Percentiles rank a stretch among this genome's conserved stretches.
These are phyloP conservation scores for Prinia subflava DNA, from an alignment of 2,113 vertebrate genomes.

Conservation along the genomic window DNA sequence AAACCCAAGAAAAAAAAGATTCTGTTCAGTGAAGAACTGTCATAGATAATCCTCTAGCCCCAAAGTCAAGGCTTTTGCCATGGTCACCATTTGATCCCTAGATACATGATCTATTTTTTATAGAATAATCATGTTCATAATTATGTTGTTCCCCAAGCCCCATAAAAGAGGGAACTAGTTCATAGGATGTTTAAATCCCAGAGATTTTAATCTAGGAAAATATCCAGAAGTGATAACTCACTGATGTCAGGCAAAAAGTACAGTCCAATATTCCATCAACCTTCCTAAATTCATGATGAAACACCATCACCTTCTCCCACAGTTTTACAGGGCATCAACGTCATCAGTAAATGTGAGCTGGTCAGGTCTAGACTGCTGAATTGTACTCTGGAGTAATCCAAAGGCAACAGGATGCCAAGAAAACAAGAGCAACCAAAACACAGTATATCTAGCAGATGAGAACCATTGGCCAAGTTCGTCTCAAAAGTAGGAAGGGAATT, in stretches of 20 bases:
- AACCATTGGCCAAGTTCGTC: not conserved
- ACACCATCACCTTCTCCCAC: not conserved
- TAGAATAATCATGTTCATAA: not conserved
- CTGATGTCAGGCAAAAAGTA: not conserved
- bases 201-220: not conserved
- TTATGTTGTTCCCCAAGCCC: not conserved
- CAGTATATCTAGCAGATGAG: not conserved
- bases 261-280: not conserved
- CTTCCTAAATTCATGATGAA: not conserved
- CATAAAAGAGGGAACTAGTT: not conserved
- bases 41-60: not conserved
- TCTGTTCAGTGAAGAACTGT: not conserved
- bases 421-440: not conserved
- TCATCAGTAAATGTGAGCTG: not conserved
- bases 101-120: not conserved
- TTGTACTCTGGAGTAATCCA: not conserved
- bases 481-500: not conserved
- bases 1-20: not conserved
- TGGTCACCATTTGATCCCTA: not conserved
- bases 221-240: not conserved
- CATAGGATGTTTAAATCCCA: not conserved
- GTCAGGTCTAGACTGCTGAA: not conserved
- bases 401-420: not conserved
- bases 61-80: not conserved
- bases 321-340: not conserved